phyloP scores from a whole-genome alignment of 2,113 vertebrate species.

The Stercorarius parasiticus region DNA sequence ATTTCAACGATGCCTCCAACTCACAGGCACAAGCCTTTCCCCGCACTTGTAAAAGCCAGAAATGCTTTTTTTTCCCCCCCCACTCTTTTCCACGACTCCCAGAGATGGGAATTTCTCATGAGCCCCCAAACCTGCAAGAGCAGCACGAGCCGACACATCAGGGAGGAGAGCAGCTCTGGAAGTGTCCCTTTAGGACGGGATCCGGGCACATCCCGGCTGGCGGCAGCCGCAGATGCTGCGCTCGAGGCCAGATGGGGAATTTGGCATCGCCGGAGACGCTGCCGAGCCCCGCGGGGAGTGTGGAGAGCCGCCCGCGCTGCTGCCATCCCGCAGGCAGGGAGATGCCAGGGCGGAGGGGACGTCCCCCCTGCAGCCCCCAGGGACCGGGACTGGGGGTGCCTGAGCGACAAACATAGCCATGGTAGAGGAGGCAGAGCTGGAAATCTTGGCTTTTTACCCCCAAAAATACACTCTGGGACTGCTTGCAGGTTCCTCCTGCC shows the following conservation, averaged over 20 bases:
- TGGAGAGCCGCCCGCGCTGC: neutral
- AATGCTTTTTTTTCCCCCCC: accelerated
- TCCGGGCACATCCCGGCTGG: neutral
- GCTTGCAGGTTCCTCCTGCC: neutral
- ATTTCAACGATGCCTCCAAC: neutral
- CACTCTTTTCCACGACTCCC: neutral
- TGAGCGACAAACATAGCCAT: neutral
- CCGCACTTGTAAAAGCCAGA: neutral
- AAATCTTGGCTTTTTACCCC: neutral
- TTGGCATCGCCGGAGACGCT: neutral
- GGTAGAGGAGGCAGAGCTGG: neutral
- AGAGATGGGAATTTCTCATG: neutral
- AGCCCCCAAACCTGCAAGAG: neutral
- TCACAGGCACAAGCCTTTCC: neutral
- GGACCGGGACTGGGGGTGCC: neutral
- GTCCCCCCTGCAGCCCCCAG: accelerated
- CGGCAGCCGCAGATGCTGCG: accelerated
- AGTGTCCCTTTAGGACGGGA: neutral
- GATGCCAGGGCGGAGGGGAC: neutral
- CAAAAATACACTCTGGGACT: neutral
- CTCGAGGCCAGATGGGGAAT: neutral
- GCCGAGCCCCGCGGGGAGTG: accelerated
- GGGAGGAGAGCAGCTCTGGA: accelerated
- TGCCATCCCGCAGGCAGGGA: neutral
- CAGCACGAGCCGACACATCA: accelerated